Conservation (phyloP, 2,113 vertebrate species). For the Erpornis zantholeuca region DNA sequence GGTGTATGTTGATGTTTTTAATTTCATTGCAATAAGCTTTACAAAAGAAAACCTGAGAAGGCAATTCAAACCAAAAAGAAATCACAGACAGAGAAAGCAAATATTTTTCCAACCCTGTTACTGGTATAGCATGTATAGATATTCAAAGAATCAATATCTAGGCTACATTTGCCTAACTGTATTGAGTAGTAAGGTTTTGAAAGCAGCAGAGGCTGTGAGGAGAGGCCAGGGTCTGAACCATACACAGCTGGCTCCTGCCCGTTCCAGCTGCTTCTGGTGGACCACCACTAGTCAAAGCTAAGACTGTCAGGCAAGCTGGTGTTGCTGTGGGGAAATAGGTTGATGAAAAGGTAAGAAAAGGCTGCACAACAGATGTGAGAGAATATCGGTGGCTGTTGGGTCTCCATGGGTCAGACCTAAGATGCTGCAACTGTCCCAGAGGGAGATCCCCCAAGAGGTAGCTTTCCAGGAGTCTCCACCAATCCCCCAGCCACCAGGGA, state of each 20-base stretch:
- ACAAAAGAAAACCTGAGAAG: not conserved
- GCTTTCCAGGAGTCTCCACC: too few species aligned
- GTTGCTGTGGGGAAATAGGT: rapidly evolving
- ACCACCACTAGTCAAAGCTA: not conserved
- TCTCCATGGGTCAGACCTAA: too few species aligned
- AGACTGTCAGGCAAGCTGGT: not conserved
- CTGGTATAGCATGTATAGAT: not conserved
- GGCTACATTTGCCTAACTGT: not conserved
- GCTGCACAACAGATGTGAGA: not conserved
- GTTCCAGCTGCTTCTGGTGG: not conserved
- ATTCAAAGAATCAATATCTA: not conserved
- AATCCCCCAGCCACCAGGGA: too few species aligned
- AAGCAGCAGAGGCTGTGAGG: not conserved
- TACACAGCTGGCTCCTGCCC: not conserved
- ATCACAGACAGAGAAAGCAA: not conserved
- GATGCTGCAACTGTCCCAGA: too few species aligned
- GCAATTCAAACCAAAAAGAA: not conserved
- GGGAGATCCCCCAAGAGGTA: too few species aligned
- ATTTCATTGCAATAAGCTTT: not conserved
- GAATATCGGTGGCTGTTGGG: too few species aligned
- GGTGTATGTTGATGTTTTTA: not conserved
- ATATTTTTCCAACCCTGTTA: not conserved
- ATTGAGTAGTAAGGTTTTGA: not conserved
- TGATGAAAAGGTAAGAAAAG: not conserved
- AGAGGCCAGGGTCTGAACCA: not conserved